Evolutionary conservation across 1,140 invertebrate species (phyloP).

Genomic region (Gryon sp.): DNA sequence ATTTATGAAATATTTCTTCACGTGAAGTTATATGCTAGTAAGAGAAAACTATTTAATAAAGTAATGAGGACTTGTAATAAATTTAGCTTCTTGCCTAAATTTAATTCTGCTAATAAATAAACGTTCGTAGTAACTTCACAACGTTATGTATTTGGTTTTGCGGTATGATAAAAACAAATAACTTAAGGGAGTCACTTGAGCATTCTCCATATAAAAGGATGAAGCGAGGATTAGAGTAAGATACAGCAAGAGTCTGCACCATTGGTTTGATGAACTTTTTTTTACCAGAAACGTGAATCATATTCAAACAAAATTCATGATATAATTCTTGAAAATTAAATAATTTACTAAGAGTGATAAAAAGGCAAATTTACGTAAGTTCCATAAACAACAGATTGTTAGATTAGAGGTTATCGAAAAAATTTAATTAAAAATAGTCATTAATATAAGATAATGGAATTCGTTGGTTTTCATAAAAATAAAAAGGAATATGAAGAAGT

Average conservation of each 20-base stretch:
- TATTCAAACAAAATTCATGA: background rate
- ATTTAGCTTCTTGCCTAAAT: slow-evolving; percentile 8
- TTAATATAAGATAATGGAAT: no score
- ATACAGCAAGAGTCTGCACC: slow-evolving; percentile 8
- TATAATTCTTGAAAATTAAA: no score
- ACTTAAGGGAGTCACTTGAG: slow-evolving; percentile 35
- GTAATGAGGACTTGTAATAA: background rate
- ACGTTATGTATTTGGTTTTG: slow-evolving; percentile 21
- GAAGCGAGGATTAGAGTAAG: slow-evolving; percentile 33
- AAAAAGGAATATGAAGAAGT: no score
- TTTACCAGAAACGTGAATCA: slow-evolving; percentile 8
- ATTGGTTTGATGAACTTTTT: slow-evolving; percentile 5
- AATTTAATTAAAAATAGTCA: no score
- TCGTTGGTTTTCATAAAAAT: no score
- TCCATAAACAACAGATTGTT: no score
- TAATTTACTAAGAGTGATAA: no score
- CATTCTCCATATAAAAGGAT: slow-evolving; percentile 21
- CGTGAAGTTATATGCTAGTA: no score
- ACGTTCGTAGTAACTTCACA: background rate
- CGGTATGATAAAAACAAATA: slow-evolving; percentile 35
- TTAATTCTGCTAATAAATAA: slow-evolving; percentile 15
- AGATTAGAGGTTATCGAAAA: no score
- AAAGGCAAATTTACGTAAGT: no score
- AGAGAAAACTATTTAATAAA: background rate
- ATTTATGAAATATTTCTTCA: background rate